Conservation (phyloP, 1,140 invertebrate genomes). For the Drosophila malerkotliana region DNA sequence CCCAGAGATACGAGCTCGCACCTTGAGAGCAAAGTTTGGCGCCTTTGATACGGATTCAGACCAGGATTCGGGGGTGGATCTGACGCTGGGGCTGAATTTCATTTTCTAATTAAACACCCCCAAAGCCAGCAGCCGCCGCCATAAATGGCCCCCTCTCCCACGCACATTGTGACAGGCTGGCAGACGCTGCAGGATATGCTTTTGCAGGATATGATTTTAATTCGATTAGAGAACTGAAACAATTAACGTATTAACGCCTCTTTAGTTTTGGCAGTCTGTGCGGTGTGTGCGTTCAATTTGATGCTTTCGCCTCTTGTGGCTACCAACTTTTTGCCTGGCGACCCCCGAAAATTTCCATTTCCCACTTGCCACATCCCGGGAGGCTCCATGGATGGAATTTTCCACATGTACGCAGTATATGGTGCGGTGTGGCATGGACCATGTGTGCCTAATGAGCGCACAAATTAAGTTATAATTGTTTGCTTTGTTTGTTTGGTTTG, state of each 20-base stretch:
- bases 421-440: constrained; percentile 35
- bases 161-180: constrained; percentile 22
- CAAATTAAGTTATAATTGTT: constrained; percentile 82
- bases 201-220: constrained; percentile 79
- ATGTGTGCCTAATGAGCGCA: constrained; percentile 78
- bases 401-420: constrained; percentile 7
- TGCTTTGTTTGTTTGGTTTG: constrained; percentile 63
- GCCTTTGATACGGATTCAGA: constrained; percentile 45
- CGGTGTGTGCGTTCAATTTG: constrained; percentile 60
- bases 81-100: constrained; percentile 61
- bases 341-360: constrained; percentile 35
- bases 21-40: constrained; percentile 73
- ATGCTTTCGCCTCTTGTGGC: constrained; percentile 57
- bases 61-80: constrained; percentile 22
- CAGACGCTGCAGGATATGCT: constrained; percentile 66
- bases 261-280: constrained; percentile 59
- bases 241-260: constrained; percentile 84
- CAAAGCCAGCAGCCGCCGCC: constrained; percentile 48
- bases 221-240: constrained; percentile 83
- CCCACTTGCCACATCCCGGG: constrained; percentile 11
- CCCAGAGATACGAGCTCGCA: constrained; percentile 40
- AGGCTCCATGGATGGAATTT: constrained; percentile 17
- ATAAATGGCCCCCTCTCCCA: constrained; percentile 15
- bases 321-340: constrained; percentile 47
- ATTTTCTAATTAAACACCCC: constrained; percentile 80